Conservation (phyloP, 2,797 vertebrate species). For the Anas acuta region DNA sequence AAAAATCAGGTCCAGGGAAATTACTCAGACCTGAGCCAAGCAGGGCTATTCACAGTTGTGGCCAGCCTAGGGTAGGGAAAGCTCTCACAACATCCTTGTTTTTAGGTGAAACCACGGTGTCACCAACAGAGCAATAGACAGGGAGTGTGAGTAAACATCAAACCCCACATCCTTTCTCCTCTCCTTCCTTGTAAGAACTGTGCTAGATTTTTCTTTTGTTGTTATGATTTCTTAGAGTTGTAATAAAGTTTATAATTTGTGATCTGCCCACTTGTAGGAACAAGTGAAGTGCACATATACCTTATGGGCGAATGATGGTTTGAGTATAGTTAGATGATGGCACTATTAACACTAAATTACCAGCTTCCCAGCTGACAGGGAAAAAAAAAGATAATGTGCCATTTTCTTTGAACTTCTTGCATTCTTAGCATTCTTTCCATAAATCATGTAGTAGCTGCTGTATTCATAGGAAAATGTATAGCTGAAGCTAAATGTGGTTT, state of each 20-base stretch:
- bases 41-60: neutral
- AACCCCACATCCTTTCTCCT: neutral
- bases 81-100: neutral
- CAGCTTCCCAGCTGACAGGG: neutral
- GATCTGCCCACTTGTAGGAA: neutral
- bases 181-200: neutral
- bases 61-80: neutral
- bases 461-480: conserved; percentile 63
- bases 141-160: neutral
- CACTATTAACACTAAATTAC: neutral
- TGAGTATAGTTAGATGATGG: neutral
- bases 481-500: conserved; percentile 9
- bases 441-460: conserved; percentile 35
- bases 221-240: neutral
- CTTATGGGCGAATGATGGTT: neutral
- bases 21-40: neutral
- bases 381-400: neutral
- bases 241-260: neutral
- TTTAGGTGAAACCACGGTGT: neutral
- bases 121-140: neutral
- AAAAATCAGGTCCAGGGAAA: neutral
- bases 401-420: conserved; percentile 14
- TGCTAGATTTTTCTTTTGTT: neutral
- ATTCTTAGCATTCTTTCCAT: conserved; percentile 55
- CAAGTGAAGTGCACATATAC: neutral